Evolutionary conservation across 2,113 vertebrate genomes (phyloP).

Genomic region (Gnathonemus longibarbis): DNA sequence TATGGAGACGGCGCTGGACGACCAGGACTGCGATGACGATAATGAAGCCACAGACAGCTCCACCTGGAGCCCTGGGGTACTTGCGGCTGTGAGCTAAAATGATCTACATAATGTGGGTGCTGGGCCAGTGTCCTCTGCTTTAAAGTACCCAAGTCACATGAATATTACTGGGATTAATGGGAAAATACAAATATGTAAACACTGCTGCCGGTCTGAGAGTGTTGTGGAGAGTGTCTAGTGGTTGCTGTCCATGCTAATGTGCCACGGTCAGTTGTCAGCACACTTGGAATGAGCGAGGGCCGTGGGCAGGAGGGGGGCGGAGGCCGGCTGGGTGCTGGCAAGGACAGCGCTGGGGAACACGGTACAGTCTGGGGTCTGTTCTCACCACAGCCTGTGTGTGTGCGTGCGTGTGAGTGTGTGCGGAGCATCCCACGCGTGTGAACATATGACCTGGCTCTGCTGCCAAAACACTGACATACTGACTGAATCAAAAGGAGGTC

Average conservation of each 20-base stretch:
- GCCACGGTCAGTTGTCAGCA: conserved; percentile 14
- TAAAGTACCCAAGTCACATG: conserved; percentile 31
- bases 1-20: conserved; percentile 50
- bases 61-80: conserved; percentile 81
- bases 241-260: conserved; percentile 21
- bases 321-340: not conserved
- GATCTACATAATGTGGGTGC: conserved; percentile 15
- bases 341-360: not conserved
- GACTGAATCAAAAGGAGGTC: not conserved
- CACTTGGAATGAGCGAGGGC: conserved; percentile 18
- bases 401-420: not conserved
- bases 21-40: conserved; percentile 58
- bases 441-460: not conserved
- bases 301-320: conserved; percentile 7
- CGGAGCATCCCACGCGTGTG: conserved; percentile 18
- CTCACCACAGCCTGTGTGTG: not conserved
- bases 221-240: conserved; percentile 18
- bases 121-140: conserved; percentile 18
- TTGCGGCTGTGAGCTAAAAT: conserved; percentile 20
- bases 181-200: not conserved
- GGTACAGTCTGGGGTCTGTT: not conserved
- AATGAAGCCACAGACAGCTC: conserved; percentile 69
- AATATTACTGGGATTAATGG: conserved; percentile 30
- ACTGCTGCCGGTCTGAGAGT: conserved; percentile 6
- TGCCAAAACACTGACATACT: not conserved